Evolutionary conservation across 2,797 vertebrate genomes (phyloP), one percentile per base, ranked within the genome.

Genomic region (Holocentrus rufus): DNA sequence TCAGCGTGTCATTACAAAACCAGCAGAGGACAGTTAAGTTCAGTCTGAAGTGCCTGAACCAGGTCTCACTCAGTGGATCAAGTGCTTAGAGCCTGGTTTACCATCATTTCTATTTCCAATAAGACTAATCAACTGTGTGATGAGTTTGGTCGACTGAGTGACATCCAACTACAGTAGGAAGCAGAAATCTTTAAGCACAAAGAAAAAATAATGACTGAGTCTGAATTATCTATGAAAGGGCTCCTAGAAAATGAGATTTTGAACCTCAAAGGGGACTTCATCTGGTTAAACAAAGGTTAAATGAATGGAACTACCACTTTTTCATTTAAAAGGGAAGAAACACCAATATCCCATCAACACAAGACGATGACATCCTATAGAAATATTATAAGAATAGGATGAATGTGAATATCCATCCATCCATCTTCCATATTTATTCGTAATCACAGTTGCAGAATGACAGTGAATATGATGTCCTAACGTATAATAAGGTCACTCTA

Each of bases 1-100:
- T 61, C 17, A 23, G 31, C 54, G 73, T 60, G 72, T 81, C 69
- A 74, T 76, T 68, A 83, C 65, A 68, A 47, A 77, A 55, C 53
- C 42, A 73, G 58, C 79, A 69, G 52, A n/a, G 39, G 31, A 20
- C 39, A 77, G 53, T 65, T 18, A 55, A 64, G 60, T 66, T 72
- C 55, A 79, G 65, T 65, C 25, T 62, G 3, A 17, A 69, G 47
- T 66, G 14, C 17, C 34, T 59, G 68, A 57, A 70, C 60, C 68
- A 72, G n/a, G 44, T 73, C 53, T n/a, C 39, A 23, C n/a, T 63
- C 55, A 71, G 55, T 57, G 69, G 61, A 78, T 64, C 53, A 61
- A 74, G 71, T 14, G 52, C 46, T 47, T 17, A 1, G 5, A 23
- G 30, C 23, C 13, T 23, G 49, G 57, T 74, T 79, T 70, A 61